These are phyloP conservation scores for Heliconius hermathena DNA, from an alignment of 1,140 invertebrate species.

Conservation along the genomic window DNA sequence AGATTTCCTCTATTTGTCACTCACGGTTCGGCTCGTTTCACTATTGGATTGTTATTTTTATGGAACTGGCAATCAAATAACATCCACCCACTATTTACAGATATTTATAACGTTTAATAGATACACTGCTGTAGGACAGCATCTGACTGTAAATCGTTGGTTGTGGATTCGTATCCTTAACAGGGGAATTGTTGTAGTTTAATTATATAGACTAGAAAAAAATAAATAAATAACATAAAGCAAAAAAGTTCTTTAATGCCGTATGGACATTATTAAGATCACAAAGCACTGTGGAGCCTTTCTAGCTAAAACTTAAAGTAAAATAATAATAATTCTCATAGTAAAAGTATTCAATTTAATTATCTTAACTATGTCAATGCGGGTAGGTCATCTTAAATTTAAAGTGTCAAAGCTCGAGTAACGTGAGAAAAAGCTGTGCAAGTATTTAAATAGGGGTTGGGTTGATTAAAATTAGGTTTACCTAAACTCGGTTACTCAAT, in stretches of 20 bases:
- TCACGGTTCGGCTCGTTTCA: not conserved
- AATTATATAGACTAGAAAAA: too few relatives aligned
- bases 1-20: slow-evolving; percentile 4
- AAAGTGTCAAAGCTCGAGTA: not conserved
- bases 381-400: not conserved
- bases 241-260: too few relatives aligned
- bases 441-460: not conserved
- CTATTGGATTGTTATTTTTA: not conserved
- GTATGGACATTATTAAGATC: too few relatives aligned
- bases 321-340: too few relatives aligned
- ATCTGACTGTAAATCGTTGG: not conserved
- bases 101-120: not conserved
- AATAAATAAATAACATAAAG: too few relatives aligned
- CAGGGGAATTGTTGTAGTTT: not conserved
- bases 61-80: not conserved
- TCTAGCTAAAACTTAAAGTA: too few relatives aligned
- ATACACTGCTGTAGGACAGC: not conserved
- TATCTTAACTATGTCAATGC: too few relatives aligned
- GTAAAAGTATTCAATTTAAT: too few relatives aligned
- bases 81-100: not conserved
- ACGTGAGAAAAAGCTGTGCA: not conserved
- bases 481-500: not conserved
- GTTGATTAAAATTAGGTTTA: not conserved
- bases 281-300: too few relatives aligned
- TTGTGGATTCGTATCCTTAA: not conserved